A percentile compares a stretch with the other conserved stretches of the same genome.
phyloP scores from a whole-genome alignment of 23 tunicate species.

The Halocynthia roretzi region DNA sequence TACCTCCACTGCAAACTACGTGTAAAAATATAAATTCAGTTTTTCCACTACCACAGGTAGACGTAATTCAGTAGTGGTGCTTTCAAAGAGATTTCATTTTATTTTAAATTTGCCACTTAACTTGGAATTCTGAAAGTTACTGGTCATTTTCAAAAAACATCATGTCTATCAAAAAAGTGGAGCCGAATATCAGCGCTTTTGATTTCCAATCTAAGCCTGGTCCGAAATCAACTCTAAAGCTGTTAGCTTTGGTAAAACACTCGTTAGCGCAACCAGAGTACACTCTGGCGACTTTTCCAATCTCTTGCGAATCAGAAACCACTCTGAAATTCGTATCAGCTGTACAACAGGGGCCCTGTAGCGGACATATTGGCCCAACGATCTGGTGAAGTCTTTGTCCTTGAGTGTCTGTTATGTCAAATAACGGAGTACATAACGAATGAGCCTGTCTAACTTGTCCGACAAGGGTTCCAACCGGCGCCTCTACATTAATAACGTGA shows the following conservation, averaged over 20 bases:
- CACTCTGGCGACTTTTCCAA: constrained; percentile 6
- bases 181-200: neutral
- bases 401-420: neutral
- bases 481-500: neutral
- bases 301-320: neutral
- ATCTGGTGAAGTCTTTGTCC: constrained; percentile 13
- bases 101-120: too few species aligned
- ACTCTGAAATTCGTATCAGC: constrained; percentile 17
- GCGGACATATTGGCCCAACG: constrained; percentile 12
- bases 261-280: constrained; percentile 12
- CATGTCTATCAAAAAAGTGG: constrained; percentile 22
- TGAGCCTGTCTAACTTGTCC: constrained; percentile 17
- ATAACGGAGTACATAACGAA: neutral
- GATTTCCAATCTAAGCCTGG: constrained; percentile 12
- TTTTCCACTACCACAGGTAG: too few species aligned
- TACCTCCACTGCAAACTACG: too few species aligned
- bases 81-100: too few species aligned
- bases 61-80: too few species aligned
- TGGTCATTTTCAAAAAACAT: constrained; percentile 29
- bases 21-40: too few species aligned
- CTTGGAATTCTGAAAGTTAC: neutral
- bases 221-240: constrained; percentile 5
- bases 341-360: constrained; percentile 15
- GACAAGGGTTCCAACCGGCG: neutral
- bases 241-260: constrained; percentile 15